Evolutionary conservation across 2,797 vertebrate genomes (phyloP), one percentile per base, ranked within the genome.

Genomic region (Paedocypris micromegethes): DNA sequence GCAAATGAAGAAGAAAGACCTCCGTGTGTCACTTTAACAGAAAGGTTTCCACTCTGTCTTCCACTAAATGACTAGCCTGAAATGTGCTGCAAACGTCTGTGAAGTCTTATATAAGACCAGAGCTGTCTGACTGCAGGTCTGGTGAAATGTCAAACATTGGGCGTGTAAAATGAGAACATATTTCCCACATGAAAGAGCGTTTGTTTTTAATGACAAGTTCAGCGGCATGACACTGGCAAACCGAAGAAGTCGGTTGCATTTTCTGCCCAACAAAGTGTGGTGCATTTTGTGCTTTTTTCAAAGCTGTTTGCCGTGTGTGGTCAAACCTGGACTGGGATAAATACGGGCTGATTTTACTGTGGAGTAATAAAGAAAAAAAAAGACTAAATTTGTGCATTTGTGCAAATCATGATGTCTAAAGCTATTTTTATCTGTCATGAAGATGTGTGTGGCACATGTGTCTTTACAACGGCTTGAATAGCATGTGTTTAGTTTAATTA

Each of bases 91-190:
- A 23, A 23, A 41, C 55, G 58, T 38, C 40, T 37, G 56, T 53
- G 23, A 23, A 23, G 23, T 23, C 23, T 23, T 23, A 23, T 23
- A 23, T 23, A 23, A 23, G 23, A 23, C 23, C 3, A 2, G 9
- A 71, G 64, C 55, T 80, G 78, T 79, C 82, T 71, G 79, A 80
- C 69, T 75, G 75, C 77, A 84, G 80, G 86, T 86, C 86, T 84
- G 23, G 69, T 56, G 68, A 67, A 72, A 82, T 48, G 65, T 53
- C 52, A 79, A 72, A 57, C 78, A 8, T 42, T 43, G 44, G 64
- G 53, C 68, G 62, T 76, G 73, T 61, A 73, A 73, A 73, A 73
- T 72, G 43, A 75, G 62, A 71, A 53, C 72, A 48, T 38, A 71
- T 73, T 75, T 75, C 57, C 58, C 40, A 54, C 72, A 69, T 82